Evolutionary conservation across 2,888 invertebrate genomes (phyloP).

Genomic region (Pachliopta kotzebuea): DNA sequence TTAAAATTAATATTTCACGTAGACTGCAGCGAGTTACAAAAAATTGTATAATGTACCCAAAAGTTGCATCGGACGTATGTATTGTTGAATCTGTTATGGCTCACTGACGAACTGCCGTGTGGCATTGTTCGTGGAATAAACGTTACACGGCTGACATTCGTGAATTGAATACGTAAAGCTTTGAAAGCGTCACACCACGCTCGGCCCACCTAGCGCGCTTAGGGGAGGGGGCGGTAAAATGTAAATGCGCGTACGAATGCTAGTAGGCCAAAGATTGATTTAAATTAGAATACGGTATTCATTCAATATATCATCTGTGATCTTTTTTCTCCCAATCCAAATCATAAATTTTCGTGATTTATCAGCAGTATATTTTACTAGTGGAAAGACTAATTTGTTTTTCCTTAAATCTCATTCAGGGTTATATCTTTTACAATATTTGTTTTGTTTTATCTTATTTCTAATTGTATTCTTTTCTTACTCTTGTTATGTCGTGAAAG

Average conservation of each 20-base stretch:
- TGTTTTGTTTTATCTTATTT: too few relatives aligned
- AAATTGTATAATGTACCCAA: conserved; percentile 9
- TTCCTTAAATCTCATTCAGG: too few relatives aligned
- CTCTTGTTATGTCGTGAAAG: too few relatives aligned
- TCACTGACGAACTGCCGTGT: conserved; percentile 19
- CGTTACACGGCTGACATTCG: conserved; percentile 25
- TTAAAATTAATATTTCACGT: background rate
- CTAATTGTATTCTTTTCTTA: too few relatives aligned
- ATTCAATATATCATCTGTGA: background rate
- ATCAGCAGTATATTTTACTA: background rate
- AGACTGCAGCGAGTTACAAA: background rate
- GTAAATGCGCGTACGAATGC: conserved; percentile 21
- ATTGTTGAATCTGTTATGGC: conserved; percentile 24
- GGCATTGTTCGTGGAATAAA: conserved; percentile 28
- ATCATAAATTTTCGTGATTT: background rate
- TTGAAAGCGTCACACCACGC: conserved; percentile 23
- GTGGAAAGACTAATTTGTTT: background rate
- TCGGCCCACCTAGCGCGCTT: conserved; percentile 28
- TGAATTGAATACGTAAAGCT: conserved; percentile 26
- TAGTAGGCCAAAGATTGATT: conserved; percentile 24
- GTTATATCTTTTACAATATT: too few relatives aligned
- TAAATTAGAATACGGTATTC: background rate
- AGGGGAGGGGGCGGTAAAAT: conserved; percentile 19
- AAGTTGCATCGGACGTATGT: conserved; percentile 6
- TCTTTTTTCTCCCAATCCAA: background rate